Evolutionary conservation across 64 coral and sea anemone species (phyloP), one percentile per base, ranked within the genome.

Genomic region (Pocillopora verrucosa): DNA sequence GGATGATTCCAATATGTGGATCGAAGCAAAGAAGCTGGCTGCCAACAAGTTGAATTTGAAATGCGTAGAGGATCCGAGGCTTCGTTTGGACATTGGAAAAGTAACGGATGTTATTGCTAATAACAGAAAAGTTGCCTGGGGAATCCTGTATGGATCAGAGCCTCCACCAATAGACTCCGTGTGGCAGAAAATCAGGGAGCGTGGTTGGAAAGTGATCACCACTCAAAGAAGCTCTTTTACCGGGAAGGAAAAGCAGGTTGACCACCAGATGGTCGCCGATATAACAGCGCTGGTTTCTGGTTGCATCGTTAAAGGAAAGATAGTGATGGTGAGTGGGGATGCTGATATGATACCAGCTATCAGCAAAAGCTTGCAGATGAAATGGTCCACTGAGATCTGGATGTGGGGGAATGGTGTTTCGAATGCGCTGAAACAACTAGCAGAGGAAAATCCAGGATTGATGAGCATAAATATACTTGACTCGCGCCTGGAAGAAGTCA

Each of bases 1-100:
- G 14, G 79, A 82, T 82, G 34, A 82, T 82, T 82, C 79, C 30
- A 82, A 82, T 82, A 65, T 82, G 59, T 82, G 79, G 79, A 82
- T 82, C 30, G 79, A 65, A 16, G 79, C 26, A 10, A 82, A 82
- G 60, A 82, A 82, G 16, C 79, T 82, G 16, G 79, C 79, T 61
- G 79, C 79, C 13, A 16, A 34, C 1, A 16, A 82, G 16, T 24
- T 3, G 16, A 82, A 82, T 1, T 65, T 82, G 19, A 82, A 82
- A 12, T 82, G 79, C 3, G 79, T 82, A 11, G 60, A 82, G 13
- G 79, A 82, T 61, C 79, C 79, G 10, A 82, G 79, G 15, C 6
- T 37, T 25, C 60, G 79, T 30, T n/a, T 82, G 79, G 79, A 82
- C 59, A 82, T 82, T 9, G 79, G 79, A 64, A 82, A 36, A 82